phyloP scores from a whole-genome alignment of 2,888 invertebrate genomes.

The Nemapogon koenigi region DNA sequence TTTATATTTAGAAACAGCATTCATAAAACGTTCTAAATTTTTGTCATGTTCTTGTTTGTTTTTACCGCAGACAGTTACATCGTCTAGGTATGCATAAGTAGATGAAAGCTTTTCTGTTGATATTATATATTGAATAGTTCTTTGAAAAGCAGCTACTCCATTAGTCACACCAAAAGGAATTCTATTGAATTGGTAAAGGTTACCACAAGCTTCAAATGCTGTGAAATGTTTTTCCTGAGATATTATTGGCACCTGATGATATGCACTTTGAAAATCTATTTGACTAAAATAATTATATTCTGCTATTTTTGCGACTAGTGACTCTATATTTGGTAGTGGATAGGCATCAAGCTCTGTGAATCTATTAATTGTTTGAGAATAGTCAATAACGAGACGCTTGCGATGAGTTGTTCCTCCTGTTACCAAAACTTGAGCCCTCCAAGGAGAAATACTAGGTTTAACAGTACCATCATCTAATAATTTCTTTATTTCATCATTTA shows the following conservation, averaged over 20 bases:
- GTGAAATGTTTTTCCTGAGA: neutral
- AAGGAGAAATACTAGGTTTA: conserved; percentile 4
- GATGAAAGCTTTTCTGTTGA: neutral
- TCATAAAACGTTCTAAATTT: neutral
- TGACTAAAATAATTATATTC: neutral
- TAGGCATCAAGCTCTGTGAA: conserved; percentile 6
- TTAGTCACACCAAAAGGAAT: conserved; percentile 5
- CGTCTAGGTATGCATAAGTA: neutral
- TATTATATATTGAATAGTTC: conserved; percentile 2
- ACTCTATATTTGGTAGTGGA: neutral
- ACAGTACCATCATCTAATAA: conserved; percentile 2
- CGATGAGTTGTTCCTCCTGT: neutral
- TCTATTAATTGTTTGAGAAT: conserved; percentile 1
- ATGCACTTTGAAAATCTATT: neutral
- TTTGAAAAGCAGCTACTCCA: conserved; percentile 3
- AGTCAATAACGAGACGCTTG: neutral
- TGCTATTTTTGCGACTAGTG: neutral
- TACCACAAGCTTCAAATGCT: conserved; percentile 4
- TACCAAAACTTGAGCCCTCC: conserved; percentile 1
- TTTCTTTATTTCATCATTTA: neutral
- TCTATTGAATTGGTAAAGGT: neutral
- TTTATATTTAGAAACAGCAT: neutral
- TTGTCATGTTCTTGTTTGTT: neutral
- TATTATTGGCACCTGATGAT: conserved; percentile 4
- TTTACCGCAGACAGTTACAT: neutral